Conservation (phyloP, 2,113 vertebrate genomes). For the Limnothrissa miodon region DNA sequence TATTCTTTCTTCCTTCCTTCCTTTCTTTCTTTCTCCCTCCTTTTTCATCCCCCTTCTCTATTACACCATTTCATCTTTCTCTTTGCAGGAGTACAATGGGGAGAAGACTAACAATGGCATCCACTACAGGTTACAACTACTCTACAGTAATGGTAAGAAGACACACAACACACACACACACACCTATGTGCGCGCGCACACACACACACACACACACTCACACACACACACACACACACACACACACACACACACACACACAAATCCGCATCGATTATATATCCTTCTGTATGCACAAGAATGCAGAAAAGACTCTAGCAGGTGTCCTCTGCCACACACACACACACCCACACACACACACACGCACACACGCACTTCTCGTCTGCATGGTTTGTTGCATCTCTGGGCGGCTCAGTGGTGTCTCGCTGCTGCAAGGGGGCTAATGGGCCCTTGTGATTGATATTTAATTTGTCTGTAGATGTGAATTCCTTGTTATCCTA, state of each 20-base stretch:
- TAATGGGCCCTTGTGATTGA: slow-evolving; percentile 61
- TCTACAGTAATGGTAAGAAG: slow-evolving; percentile 89
- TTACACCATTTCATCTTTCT: slow-evolving; percentile 32
- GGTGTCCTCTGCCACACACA: slow-evolving; percentile 21
- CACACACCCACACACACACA: background rate
- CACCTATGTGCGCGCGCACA: too few relatives aligned
- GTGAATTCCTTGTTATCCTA: slow-evolving; percentile 58
- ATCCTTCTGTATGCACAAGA: background rate
- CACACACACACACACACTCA: background rate
- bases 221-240: slow-evolving; percentile 11
- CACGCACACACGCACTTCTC: background rate
- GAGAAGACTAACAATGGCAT: slow-evolving; percentile 96
- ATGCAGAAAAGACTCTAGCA: background rate
- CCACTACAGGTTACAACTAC: slow-evolving; percentile 90
- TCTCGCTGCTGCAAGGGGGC: slow-evolving; percentile 46
- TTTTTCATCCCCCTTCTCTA: background rate
- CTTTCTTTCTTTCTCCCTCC: background rate
- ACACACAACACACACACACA: too few relatives aligned
- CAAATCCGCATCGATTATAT: background rate
- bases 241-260: background rate
- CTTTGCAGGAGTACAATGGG: slow-evolving; percentile 73
- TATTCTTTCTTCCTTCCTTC: background rate
- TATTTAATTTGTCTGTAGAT: slow-evolving; percentile 60
- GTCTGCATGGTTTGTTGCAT: slow-evolving; percentile 33
- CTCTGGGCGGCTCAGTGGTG: slow-evolving; percentile 45